Percentiles rank a stretch among this genome's conserved stretches.
Evolutionary conservation across 2,113 vertebrate species (phyloP).

Genomic region (mouse (Mus musculus)): DNA sequence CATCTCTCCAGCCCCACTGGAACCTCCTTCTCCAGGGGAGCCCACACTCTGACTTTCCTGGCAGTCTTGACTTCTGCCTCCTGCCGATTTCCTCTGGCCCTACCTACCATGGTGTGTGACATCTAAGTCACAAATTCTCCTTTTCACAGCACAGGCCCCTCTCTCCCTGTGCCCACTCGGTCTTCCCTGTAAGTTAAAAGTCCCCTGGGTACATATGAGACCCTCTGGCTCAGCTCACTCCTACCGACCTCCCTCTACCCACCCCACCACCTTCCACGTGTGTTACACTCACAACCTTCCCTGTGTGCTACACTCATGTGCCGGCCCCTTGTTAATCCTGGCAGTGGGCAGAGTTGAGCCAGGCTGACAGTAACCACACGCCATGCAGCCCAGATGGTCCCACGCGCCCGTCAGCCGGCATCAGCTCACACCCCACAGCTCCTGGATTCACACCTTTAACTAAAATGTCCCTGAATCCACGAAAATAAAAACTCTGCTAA

Average conservation of each 20-base stretch:
- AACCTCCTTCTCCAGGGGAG: neutral
- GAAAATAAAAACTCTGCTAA: conserved; percentile 34
- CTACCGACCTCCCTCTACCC: neutral
- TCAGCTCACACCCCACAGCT: neutral
- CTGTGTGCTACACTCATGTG: neutral
- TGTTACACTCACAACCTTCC: neutral
- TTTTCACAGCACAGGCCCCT: neutral
- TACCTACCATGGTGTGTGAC: too few species aligned
- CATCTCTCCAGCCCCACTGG: neutral
- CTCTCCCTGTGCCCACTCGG: neutral
- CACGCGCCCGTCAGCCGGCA: neutral
- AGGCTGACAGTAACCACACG: neutral
- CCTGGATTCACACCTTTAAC: conserved; percentile 54
- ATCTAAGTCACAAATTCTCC: neutral
- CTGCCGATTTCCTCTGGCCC: neutral
- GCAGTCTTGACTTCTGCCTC: neutral
- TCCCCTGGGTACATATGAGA: neutral
- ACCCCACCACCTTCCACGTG: neutral
- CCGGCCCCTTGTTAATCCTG: neutral
- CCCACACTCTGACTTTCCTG: neutral
- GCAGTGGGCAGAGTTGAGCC: neutral
- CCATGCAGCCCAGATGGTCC: conserved; percentile 55
- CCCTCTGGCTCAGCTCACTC: neutral
- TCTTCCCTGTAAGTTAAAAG: neutral
- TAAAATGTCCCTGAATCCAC: conserved; percentile 56